Evolutionary conservation across 2,113 vertebrate genomes (phyloP).

Genomic region (Mandrillus leucophaeus): DNA sequence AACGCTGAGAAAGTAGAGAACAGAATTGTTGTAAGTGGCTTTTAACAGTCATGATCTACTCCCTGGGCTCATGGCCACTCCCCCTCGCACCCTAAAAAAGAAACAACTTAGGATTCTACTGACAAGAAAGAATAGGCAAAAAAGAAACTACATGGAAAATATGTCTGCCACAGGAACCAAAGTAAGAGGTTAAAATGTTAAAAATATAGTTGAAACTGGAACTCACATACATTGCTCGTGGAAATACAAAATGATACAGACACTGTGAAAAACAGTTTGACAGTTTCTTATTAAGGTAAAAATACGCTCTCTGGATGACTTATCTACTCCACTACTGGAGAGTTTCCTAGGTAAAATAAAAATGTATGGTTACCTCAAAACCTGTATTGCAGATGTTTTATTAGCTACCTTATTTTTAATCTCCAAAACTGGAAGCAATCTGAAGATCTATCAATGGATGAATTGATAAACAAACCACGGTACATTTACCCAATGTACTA

Average conservation of each 20-base stretch:
- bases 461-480: neutral
- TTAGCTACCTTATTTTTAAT: neutral
- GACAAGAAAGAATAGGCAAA: neutral
- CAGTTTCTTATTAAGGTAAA: neutral
- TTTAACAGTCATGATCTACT: neutral
- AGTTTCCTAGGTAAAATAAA: neutral
- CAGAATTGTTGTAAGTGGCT: neutral
- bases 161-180: neutral
- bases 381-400: neutral
- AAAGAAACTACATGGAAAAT: neutral
- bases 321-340: neutral
- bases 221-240: neutral
- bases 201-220: neutral
- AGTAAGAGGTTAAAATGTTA: neutral
- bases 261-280: neutral
- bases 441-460: neutral
- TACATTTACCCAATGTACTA: neutral
- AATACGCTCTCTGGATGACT: neutral
- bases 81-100: rapidly evolving
- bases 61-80: neutral
- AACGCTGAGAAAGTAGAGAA: neutral
- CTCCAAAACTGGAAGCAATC: neutral
- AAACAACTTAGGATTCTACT: neutral
- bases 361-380: neutral
- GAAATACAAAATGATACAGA: neutral